Base-by-base conservation (phyloP, 23 tunicate genomes). In the Styela plicata region DNA sequence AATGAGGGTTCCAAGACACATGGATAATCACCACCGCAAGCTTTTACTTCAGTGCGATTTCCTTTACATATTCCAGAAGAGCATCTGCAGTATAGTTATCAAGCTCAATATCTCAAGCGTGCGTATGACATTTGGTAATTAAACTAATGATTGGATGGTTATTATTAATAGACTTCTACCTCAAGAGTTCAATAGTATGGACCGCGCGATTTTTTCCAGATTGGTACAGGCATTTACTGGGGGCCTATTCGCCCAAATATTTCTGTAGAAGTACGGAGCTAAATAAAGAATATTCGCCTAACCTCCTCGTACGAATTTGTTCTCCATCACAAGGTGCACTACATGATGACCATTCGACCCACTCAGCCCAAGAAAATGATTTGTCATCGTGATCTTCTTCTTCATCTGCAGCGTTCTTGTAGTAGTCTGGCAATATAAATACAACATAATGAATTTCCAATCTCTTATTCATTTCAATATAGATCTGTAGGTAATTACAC, bases 291-390 rank as follows among this genome's bases (percentile, higher is more conserved):
- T 18, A 18, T 57, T 18, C 64, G 19, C 29, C 70, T 3, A 33
- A 76, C 81, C 53, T 76, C 18, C 81, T 52, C 18, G 32, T 76
- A 24, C 81, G 52, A 0, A 44, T 2, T 26, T 44, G 65, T 76
- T 76, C 81, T 1, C 81, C 81, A 44, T 76, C 81, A 57, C 81
- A 76, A 24, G 18, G 63, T 23, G 81, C 37, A 30, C 64, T 44
- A 66, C 81, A 76, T 37, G 81, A 53, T 57, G 81, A 76, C 81
- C 81, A 76, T 76, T 76, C 2, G 13, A 25, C 13, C 81, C 81
- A 76, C 27, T 25, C 0, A 5, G 63, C 13, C 81, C 81, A 76
- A n/a, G 65, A 26, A 53, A 71, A 71, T 24, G 57, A 44, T 7
- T 44, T 44, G 57, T 5, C 57, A 13, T 13, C 57, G 7, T 44